Percentiles rank a stretch among this genome's conserved stretches.
Evolutionary conservation across 1,140 invertebrate species (phyloP).

Genomic region (Rhopalosiphum padi): DNA sequence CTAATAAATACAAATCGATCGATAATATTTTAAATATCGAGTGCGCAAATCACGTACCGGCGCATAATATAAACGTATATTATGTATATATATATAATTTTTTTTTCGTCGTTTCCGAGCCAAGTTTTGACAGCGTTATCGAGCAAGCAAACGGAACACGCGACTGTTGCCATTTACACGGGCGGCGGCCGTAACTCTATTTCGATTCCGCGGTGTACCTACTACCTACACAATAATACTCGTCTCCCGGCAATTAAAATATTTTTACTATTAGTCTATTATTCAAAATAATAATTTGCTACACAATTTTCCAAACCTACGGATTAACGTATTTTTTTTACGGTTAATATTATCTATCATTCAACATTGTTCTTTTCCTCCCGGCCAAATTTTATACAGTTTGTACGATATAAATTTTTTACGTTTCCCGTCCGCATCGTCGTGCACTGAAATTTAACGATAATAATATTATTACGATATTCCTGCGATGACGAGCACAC

Average conservation of each 20-base stretch:
- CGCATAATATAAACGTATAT: conserved; percentile 30
- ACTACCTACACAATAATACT: background rate
- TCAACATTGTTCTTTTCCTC: background rate
- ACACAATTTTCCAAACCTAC: background rate
- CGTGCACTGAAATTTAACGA: background rate
- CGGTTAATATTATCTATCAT: background rate
- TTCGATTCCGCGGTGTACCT: conserved; percentile 32
- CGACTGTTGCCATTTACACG: conserved; percentile 37
- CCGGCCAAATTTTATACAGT: background rate
- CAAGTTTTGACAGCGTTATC: conserved; percentile 45
- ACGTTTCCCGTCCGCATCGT: background rate
- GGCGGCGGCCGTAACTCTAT: conserved; percentile 27
- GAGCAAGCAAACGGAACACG: conserved; percentile 12
- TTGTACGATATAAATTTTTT: background rate
- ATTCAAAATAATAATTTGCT: background rate
- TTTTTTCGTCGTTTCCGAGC: conserved; percentile 19
- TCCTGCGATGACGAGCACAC: background rate
- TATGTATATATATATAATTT: background rate
- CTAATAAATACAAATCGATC: conserved; percentile 21
- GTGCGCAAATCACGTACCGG: background rate
- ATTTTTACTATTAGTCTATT: background rate
- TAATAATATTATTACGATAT: background rate
- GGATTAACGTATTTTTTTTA: background rate
- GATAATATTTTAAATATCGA: conserved; percentile 13
- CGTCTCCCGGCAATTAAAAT: background rate